A percentile compares a stretch with the other conserved stretches of the same genome.
phyloP scores from a whole-genome alignment of 2,113 vertebrate species.

The Naja naja region DNA sequence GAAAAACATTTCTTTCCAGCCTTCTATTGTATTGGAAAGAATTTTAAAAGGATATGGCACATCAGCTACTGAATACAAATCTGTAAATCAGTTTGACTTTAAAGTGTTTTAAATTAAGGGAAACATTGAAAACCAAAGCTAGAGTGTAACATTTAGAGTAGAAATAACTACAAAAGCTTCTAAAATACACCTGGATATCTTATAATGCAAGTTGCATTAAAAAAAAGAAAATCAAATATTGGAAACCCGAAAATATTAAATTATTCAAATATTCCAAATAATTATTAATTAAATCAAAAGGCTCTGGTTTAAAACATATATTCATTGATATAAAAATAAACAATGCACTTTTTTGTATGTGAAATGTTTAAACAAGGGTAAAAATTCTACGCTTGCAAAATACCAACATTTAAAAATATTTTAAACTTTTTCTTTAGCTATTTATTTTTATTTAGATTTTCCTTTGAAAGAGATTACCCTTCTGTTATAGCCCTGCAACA shows the following conservation, averaged over 20 bases:
- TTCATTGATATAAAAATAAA: neutral
- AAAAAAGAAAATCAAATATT: neutral
- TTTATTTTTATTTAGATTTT: neutral
- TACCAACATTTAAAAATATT: neutral
- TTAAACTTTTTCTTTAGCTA: neutral
- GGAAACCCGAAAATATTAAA: neutral
- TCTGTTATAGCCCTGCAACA: neutral
- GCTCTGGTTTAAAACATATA: neutral
- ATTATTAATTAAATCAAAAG: neutral
- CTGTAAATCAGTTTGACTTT: constrained; percentile 7
- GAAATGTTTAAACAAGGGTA: neutral
- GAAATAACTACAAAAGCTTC: neutral
- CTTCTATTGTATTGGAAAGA: neutral
- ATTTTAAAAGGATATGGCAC: neutral
- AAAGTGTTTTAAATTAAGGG: constrained; percentile 20
- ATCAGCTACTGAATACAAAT: neutral
- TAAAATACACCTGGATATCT: neutral
- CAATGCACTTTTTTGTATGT: neutral
- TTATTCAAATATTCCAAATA: neutral
- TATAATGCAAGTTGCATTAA: neutral
- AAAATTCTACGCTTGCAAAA: neutral
- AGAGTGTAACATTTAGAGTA: neutral
- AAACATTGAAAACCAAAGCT: neutral
- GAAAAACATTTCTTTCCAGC: neutral
- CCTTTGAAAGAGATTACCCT: neutral